Percentiles rank a stretch among this genome's conserved stretches.
Conservation (phyloP, 37 sponge, comb jelly and placozoan species). For the Haliclona indistincta region DNA sequence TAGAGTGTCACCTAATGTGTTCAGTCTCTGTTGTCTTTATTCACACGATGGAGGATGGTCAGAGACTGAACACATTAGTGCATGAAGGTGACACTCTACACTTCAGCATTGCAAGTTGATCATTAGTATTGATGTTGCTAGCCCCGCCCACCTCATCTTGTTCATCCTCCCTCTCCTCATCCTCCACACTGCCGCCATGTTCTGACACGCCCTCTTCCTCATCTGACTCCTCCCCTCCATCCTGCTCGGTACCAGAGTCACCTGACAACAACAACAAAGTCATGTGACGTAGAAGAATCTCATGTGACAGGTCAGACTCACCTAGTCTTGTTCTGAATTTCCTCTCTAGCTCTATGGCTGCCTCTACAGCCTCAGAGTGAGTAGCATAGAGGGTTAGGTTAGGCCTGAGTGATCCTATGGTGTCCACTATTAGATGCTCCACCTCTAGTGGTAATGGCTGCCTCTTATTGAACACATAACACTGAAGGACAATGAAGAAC, state of each 20-base stretch:
- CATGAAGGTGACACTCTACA: too few relatives aligned
- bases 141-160: slow-evolving; percentile 41
- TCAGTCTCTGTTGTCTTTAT: too few relatives aligned
- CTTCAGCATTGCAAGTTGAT: too few relatives aligned
- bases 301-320: too few relatives aligned
- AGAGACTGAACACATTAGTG: too few relatives aligned
- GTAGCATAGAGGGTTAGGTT: slow-evolving; percentile 59
- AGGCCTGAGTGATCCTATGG: slow-evolving; percentile 73
- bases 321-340: slow-evolving; percentile 78
- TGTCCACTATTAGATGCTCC: slow-evolving; percentile 79
- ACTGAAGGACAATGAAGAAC: slow-evolving; percentile 53
- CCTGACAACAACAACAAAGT: too few relatives aligned
- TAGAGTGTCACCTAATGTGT: too few relatives aligned
- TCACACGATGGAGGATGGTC: too few relatives aligned
- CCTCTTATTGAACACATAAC: slow-evolving; percentile 91
- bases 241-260: slow-evolving; percentile 11
- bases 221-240: slow-evolving; percentile 32
- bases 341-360: slow-evolving; percentile 78
- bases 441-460: slow-evolving; percentile 93
- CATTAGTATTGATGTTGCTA: too few relatives aligned
- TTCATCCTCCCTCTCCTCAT: slow-evolving; percentile 14
- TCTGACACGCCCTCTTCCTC: slow-evolving; percentile 69
- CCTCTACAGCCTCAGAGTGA: slow-evolving; percentile 71
- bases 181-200: neutral
- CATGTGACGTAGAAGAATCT: too few relatives aligned